phyloP scores from a whole-genome alignment of 1,140 invertebrate genomes.

The Pachypeltis micranthus region DNA sequence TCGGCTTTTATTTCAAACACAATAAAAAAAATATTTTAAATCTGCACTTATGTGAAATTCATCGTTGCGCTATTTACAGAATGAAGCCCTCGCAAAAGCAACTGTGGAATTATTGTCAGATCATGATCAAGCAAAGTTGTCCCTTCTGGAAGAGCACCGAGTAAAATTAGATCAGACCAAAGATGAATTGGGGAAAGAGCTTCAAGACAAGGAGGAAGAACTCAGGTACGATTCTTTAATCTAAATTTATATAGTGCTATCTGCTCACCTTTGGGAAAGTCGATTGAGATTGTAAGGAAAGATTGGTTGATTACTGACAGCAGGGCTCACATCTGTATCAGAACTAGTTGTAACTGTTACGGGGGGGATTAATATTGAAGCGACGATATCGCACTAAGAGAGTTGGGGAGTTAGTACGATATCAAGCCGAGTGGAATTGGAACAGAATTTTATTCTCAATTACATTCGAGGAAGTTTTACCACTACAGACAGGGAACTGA shows the following conservation, averaged over 20 bases:
- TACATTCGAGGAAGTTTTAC: too few relatives aligned
- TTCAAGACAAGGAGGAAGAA: conserved; percentile 18
- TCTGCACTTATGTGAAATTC: too few relatives aligned
- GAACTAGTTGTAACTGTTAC: background rate
- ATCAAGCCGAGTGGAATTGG: too few relatives aligned
- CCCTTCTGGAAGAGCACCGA: background rate
- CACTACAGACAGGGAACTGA: too few relatives aligned
- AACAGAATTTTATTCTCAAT: too few relatives aligned
- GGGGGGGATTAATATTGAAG: background rate
- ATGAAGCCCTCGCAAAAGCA: background rate
- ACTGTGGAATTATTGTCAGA: background rate
- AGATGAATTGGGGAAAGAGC: conserved; percentile 17
- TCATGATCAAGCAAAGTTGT: background rate
- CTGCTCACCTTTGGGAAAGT: background rate
- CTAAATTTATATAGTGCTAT: background rate
- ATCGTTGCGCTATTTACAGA: too few relatives aligned
- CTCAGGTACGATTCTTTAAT: conserved; percentile 19
- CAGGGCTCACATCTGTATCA: too few relatives aligned
- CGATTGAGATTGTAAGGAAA: too few relatives aligned
- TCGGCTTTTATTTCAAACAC: too few relatives aligned
- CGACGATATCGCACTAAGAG: background rate
- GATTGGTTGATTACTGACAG: too few relatives aligned
- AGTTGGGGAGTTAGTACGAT: too few relatives aligned
- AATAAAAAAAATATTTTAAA: too few relatives aligned
- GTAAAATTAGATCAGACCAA: conserved; percentile 19